Evolutionary conservation across 2,888 invertebrate genomes (phyloP), one percentile per base, ranked within the genome.

Genomic region (Copidosoma aretas): DNA sequence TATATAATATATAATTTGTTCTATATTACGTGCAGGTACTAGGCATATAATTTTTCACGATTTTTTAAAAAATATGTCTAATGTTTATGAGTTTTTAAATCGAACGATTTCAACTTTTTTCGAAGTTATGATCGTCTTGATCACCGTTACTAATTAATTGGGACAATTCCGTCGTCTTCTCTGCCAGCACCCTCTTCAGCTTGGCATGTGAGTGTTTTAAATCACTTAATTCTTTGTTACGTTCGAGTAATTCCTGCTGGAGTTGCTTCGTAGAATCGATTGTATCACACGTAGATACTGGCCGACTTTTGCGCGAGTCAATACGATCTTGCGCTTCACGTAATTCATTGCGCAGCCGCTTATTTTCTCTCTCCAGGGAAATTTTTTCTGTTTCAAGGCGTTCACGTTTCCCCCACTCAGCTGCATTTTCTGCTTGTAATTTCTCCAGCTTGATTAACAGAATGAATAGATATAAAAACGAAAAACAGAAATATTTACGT

Each of bases 401-500:
- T 84, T 97, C 97, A 5, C 96, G 86, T 82, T 94, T 93, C 21
- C 93, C 94, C 96, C 96, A 97, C 81, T 97, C 97, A 1, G 93
- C 90, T 0, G 95, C 95, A 84, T 97, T 97, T 85, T 97, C 97
- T 0, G 92, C 91, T 85, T 97, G 96, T 17, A 96, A 85, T 75
- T 91, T 87, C 81, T 97, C 96, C 75, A 96, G 84, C 89, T 85
- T 17, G 80, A 43, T 25, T 52, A 2, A 25, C 10, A 25, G 68
- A 32, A 32, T 32, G 8, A 8, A 32, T 32, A 32, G 32, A 46
- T 10, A 54, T 12, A 60, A 62, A 66, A 10, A 54, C 63, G 65
- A 15, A n/a, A 22, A 17, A 3, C 62, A 65, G 5, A 63, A 53
- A 56, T 21, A 39, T n/a, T n/a, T n/a, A n/a, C n/a, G n/a, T n/a